phyloP scores from a whole-genome alignment of 2,888 invertebrate genomes.

The Conchocele bisecta region DNA sequence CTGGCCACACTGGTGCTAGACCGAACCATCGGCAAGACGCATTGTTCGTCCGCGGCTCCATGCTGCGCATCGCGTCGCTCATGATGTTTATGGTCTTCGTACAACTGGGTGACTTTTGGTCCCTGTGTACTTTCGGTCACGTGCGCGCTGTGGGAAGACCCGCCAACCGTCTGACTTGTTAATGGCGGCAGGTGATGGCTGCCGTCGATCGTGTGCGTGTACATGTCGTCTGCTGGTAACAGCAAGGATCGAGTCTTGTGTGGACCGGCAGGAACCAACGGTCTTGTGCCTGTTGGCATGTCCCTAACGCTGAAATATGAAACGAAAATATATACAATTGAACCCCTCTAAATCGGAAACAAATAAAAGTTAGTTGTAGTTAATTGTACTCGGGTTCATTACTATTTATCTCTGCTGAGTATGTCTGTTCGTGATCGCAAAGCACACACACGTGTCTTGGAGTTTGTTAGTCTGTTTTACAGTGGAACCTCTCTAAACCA shows the following conservation, averaged over 20 bases:
- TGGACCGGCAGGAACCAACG: conserved; percentile 61
- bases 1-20: conserved; percentile 81
- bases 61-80: conserved; percentile 73
- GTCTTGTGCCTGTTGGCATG: conserved; percentile 71
- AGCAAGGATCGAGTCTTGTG: conserved; percentile 74
- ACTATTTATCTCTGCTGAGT: too few species aligned
- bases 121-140: conserved; percentile 66
- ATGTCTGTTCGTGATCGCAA: too few species aligned
- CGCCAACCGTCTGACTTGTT: conserved; percentile 80
- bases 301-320: too few species aligned
- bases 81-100: conserved; percentile 75
- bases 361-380: too few species aligned
- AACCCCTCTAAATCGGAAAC: too few species aligned
- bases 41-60: conserved; percentile 70
- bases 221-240: conserved; percentile 74
- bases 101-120: conserved; percentile 80
- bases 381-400: too few species aligned
- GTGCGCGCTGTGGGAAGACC: conserved; percentile 68
- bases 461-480: too few species aligned
- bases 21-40: conserved; percentile 69
- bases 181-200: conserved; percentile 81
- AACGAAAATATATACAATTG: too few species aligned
- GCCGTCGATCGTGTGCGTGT: conserved; percentile 70
- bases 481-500: too few species aligned
- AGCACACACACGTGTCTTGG: too few species aligned